Evolutionary conservation across 2,797 vertebrate genomes (phyloP).

Genomic region (Pagetopsis macropterus): DNA sequence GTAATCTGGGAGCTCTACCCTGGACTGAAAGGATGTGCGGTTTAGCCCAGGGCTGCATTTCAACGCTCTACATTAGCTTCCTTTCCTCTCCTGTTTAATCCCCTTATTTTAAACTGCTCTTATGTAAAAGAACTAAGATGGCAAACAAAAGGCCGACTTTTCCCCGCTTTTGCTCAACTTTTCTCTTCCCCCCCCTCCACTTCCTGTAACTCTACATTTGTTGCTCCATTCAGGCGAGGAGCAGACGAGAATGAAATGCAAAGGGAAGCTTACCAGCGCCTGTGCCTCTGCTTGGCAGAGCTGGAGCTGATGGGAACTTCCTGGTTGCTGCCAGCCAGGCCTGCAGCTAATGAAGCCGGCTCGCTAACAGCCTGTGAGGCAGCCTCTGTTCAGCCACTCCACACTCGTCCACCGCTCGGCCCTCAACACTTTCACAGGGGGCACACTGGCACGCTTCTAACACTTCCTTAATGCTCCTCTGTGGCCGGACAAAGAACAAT

Average conservation of each 20-base stretch:
- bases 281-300: slow-evolving; percentile 70
- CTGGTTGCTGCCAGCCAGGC: slow-evolving; percentile 75
- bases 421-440: slow-evolving; percentile 77
- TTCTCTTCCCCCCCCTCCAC: slow-evolving; percentile 21
- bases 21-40: slow-evolving; percentile 80
- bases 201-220: slow-evolving; percentile 72
- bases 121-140: slow-evolving; percentile 76
- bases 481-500: slow-evolving; percentile 81
- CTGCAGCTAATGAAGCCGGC: slow-evolving; percentile 75
- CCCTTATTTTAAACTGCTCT: slow-evolving; percentile 76
- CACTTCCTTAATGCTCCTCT: slow-evolving; percentile 82
- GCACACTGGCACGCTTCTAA: slow-evolving; percentile 79
- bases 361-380: slow-evolving; percentile 77
- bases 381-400: slow-evolving; percentile 79
- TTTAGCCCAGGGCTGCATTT: slow-evolving; percentile 77
- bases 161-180: slow-evolving; percentile 58
- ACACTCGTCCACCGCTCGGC: slow-evolving; percentile 69
- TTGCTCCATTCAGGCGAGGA: slow-evolving; percentile 52
- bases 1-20: slow-evolving; percentile 80
- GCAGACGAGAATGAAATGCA: slow-evolving; percentile 37
- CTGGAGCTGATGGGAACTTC: slow-evolving; percentile 75
- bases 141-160: slow-evolving; percentile 79
- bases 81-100: slow-evolving; percentile 79
- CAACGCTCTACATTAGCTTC: slow-evolving; percentile 79
- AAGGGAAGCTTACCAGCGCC: slow-evolving; percentile 64